These are phyloP conservation scores for Meriones psammophilus DNA, from an alignment of 2,797 vertebrate species.

Conservation along the genomic window DNA sequence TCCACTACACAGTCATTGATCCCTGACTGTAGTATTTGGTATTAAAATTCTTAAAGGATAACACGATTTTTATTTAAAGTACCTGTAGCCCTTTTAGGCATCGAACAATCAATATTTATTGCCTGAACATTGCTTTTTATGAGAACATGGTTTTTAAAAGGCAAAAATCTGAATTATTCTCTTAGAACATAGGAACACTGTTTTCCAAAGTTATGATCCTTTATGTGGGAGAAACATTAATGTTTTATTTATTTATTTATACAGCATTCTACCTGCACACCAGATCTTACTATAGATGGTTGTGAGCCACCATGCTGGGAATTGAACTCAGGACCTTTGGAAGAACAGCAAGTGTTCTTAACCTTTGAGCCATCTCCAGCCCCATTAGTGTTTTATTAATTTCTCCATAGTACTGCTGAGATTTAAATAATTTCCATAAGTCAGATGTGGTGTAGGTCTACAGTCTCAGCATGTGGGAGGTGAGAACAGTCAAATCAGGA, in stretches of 20 bases:
- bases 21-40: slow-evolving; percentile 13
- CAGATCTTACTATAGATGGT: too few relatives aligned
- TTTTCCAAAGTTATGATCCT: slow-evolving; percentile 24
- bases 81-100: not conserved
- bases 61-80: slow-evolving; percentile 56
- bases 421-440: not conserved
- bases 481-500: not conserved
- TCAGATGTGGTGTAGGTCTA: not conserved
- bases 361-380: too few relatives aligned
- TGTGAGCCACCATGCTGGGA: too few relatives aligned
- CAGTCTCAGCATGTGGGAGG: not conserved
- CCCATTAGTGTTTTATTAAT: slow-evolving; percentile 27
- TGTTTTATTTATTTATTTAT: too few relatives aligned
- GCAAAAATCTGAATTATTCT: slow-evolving; percentile 26
- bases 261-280: too few relatives aligned
- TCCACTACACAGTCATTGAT: slow-evolving; percentile 44
- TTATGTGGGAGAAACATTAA: not conserved
- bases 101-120: slow-evolving; percentile 55
- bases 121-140: slow-evolving; percentile 53
- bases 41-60: slow-evolving; percentile 49
- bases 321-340: too few relatives aligned
- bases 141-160: slow-evolving; percentile 41
- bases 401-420: slow-evolving; percentile 30
- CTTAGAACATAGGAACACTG: not conserved
- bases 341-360: too few relatives aligned